These are phyloP conservation scores for Catotricha subobsoleta DNA, from an alignment of 2,888 invertebrate genomes.

Conservation along the genomic window DNA sequence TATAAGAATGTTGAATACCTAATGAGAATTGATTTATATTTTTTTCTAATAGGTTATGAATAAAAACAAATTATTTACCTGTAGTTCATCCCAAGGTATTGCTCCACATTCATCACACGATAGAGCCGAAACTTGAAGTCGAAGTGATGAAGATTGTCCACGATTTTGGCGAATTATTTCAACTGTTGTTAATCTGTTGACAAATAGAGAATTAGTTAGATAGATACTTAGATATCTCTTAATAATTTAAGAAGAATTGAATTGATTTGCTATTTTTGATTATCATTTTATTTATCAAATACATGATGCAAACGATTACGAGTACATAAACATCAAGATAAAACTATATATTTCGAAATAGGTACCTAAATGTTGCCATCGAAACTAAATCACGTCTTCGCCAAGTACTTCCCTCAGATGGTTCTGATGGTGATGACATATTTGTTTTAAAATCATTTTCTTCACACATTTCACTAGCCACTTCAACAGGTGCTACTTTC, in stretches of 20 bases:
- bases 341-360: not conserved
- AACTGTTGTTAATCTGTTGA: constrained; percentile 55
- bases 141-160: constrained; percentile 45
- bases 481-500: constrained; percentile 41
- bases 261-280: not conserved
- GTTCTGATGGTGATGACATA: constrained; percentile 66
- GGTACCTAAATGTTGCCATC: constrained; percentile 29
- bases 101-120: constrained; percentile 67
- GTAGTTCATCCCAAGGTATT: constrained; percentile 88
- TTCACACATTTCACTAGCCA: constrained; percentile 70
- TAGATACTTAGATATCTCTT: constrained; percentile 1
- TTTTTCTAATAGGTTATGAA: not conserved
- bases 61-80: constrained; percentile 37
- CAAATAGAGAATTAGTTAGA: too few species aligned
- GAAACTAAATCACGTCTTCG: constrained; percentile 58
- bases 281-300: not conserved
- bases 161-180: constrained; percentile 54
- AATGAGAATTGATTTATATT: not conserved
- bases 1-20: too few species aligned
- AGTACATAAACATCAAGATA: not conserved
- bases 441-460: constrained; percentile 39
- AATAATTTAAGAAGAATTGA: not conserved
- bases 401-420: constrained; percentile 62
- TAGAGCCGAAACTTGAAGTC: constrained; percentile 51
- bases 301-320: not conserved